Evolutionary conservation across 2,888 invertebrate species (phyloP), one percentile per base, ranked within the genome.

Genomic region (Ceramica pisi): DNA sequence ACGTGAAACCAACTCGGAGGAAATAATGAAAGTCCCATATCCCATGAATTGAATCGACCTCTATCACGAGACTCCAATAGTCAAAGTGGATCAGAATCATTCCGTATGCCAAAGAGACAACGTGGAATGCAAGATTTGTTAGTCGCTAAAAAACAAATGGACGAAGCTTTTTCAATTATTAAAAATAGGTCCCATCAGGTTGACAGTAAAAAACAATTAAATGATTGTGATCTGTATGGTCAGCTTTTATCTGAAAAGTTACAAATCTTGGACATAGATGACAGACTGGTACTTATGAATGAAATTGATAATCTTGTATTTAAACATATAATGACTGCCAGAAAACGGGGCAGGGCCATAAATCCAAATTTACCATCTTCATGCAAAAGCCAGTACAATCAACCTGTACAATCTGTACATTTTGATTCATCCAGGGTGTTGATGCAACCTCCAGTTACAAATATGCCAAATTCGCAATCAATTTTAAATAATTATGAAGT

Each of bases 401-500:
- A 53, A 53, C 53, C 53, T 53, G 53, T 53, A 53, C 9, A 9
- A 38, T 38, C 38, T 38, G 38, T 38, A 38, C 38, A 38, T 53
- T 53, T 7, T 53, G 26, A 9, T 8, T 9, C 53, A 53, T 53
- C 53, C 53, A 53, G 26, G 7, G 9, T 53, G 7, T 53, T 53
- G 53, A 53, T 9, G 53, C 26, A 26, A 53, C 14, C 53, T 9
- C 53, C 53, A 53, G 53, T 53, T 53, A 53, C 26, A 53, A 9
- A 53, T 26, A 7, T 53, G 53, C 53, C 9, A 9, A 53, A 53
- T 53, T 53, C 26, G 53, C 26, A 53, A 26, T 53, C 53, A 53
- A 7, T 53, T 53, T 53, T 26, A 53, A 53, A 53, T 53, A 16
- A 53, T 53, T 23, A 53, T 51, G 51, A 23, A 51, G 21, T 51